Conservation (phyloP, 1,140 invertebrate species). For the Caerostris extrusa region DNA sequence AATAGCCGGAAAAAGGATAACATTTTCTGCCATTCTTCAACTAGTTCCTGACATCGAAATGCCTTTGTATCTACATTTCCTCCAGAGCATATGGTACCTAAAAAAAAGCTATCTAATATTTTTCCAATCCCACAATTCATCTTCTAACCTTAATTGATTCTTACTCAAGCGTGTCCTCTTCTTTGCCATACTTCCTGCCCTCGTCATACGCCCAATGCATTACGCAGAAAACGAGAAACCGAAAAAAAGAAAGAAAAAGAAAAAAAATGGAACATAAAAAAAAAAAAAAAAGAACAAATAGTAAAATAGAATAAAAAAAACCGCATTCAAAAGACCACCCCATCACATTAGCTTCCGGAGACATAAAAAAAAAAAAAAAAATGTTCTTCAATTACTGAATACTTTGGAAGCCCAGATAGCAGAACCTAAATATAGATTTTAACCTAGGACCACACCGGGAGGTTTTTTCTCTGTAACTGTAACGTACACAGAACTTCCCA, state of each 20-base stretch:
- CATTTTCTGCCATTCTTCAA: too few relatives aligned
- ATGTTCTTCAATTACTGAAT: conserved; percentile 25
- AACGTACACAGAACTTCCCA: conserved; percentile 47
- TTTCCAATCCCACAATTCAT: neutral
- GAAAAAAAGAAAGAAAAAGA: neutral
- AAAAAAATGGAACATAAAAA: neutral
- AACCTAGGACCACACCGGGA: conserved; percentile 17
- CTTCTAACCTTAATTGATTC: neutral
- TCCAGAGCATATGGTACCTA: neutral
- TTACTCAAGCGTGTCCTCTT: neutral
- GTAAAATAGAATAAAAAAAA: neutral
- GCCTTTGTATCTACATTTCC: neutral
- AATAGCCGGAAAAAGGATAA: too few relatives aligned
- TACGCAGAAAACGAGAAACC: neutral
- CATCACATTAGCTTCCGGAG: conserved; percentile 18
- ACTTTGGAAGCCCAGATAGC: neutral
- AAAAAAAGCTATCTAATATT: neutral
- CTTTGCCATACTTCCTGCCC: neutral
- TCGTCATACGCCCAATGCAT: neutral
- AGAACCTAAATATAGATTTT: conserved; percentile 34
- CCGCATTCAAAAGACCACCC: neutral
- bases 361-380: neutral
- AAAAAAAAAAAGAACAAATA: neutral
- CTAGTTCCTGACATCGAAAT: neutral
- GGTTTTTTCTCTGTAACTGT: conserved; percentile 13